Evolutionary conservation across 1,140 invertebrate species (phyloP).

Genomic region (Drosophila cardini): DNA sequence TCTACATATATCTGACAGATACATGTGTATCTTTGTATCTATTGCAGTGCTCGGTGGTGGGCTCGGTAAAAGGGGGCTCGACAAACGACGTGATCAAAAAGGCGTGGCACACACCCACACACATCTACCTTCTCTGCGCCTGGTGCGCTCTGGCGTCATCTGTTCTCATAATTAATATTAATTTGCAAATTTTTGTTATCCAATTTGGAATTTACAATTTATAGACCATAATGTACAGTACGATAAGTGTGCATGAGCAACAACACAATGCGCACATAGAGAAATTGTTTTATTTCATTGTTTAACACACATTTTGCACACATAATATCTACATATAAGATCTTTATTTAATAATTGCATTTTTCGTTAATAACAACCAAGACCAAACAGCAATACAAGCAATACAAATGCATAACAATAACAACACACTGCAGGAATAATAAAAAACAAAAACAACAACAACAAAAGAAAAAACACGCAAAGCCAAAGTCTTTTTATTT

Average conservation of each 20-base stretch:
- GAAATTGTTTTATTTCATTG: conserved; percentile 65
- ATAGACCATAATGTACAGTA: conserved; percentile 79
- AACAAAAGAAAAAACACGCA: conserved; percentile 25
- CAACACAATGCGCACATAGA: conserved; percentile 38
- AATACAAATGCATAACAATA: conserved; percentile 70
- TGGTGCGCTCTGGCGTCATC: conserved; percentile 60
- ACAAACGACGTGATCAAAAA: conserved; percentile 25
- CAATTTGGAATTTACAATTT: conserved; percentile 48
- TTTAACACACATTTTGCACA: conserved; percentile 63
- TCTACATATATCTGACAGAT: conserved; percentile 19
- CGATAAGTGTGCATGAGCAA: conserved; percentile 25
- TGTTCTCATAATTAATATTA: conserved; percentile 78
- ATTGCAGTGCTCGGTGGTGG: conserved; percentile 43
- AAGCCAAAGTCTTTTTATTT: conserved; percentile 1
- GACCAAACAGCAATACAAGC: conserved; percentile 35
- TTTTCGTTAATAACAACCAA: conserved; percentile 70
- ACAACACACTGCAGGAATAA: conserved; percentile 54
- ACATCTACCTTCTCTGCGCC: conserved; percentile 7
- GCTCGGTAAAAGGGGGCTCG: conserved; percentile 11
- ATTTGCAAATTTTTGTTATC: conserved; percentile 61
- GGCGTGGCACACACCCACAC: conserved; percentile 4
- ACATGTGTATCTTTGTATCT: conserved; percentile 25
- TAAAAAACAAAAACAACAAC: neutral
- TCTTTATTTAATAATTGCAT: conserved; percentile 74
- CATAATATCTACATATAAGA: conserved; percentile 64